phyloP scores from a whole-genome alignment of 2,888 invertebrate species.

The Tachystola acroxantha region DNA sequence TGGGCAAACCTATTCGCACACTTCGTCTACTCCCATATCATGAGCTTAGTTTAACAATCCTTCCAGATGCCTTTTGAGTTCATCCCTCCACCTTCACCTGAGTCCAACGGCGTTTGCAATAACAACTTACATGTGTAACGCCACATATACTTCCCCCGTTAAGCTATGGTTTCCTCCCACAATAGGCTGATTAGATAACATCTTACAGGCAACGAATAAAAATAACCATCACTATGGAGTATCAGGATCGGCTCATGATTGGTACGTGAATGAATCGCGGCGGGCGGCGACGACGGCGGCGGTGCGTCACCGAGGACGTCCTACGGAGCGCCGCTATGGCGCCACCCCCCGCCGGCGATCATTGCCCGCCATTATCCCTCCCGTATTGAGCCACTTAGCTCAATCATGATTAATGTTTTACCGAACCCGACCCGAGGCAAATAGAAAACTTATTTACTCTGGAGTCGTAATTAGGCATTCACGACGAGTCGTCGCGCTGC shows the following conservation, averaged over 20 bases:
- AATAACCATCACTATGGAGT: background rate
- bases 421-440: conserved; percentile 69
- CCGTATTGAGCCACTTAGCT: conserved; percentile 79
- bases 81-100: no score
- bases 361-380: conserved; percentile 74
- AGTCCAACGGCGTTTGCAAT: no score
- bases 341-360: conserved; percentile 72
- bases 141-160: no score
- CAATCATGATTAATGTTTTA: conserved; percentile 79
- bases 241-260: conserved; percentile 6
- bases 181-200: no score
- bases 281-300: conserved; percentile 28
- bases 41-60: no score
- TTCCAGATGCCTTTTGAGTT: no score
- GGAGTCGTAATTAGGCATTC: conserved; percentile 75
- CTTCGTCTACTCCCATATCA: no score
- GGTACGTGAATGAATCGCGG: conserved; percentile 15
- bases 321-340: conserved; percentile 58
- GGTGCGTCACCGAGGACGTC: conserved; percentile 31
- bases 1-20: no score
- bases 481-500: conserved; percentile 63
- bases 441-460: conserved; percentile 76
- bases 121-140: no score
- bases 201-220: no score
- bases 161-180: no score